phyloP scores from a whole-genome alignment of 2,113 vertebrate genomes.

The Oriolus oriolus region DNA sequence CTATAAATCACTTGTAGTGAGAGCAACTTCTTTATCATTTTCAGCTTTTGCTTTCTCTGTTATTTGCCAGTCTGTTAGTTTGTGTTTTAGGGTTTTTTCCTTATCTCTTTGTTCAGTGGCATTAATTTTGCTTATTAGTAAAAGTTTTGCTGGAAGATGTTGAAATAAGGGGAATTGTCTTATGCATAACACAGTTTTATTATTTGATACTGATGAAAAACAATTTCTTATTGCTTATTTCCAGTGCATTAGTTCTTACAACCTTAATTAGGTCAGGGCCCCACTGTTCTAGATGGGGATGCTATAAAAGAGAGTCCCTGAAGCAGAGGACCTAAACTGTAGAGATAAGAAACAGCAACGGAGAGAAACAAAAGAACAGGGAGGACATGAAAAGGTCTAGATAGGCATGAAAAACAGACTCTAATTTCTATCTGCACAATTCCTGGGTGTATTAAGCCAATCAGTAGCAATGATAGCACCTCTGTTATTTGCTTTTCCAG shows the following conservation, averaged over 20 bases:
- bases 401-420: background rate
- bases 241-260: background rate
- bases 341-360: background rate
- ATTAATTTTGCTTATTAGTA: background rate
- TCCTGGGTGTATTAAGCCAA: slow-evolving; percentile 22
- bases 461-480: slow-evolving; percentile 41
- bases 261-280: background rate
- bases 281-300: background rate
- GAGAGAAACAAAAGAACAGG: background rate
- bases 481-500: slow-evolving; percentile 39
- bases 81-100: background rate
- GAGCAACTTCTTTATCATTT: background rate
- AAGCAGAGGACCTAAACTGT: background rate
- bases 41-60: background rate
- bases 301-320: background rate
- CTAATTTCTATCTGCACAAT: background rate
- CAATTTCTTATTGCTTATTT: background rate
- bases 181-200: background rate
- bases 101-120: background rate
- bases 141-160: background rate
- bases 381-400: background rate
- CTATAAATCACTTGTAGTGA: background rate
- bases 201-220: background rate
- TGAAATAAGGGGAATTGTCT: background rate
- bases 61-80: background rate